Evolutionary conservation across 2,888 invertebrate species (phyloP).

Genomic region (Megalurothrips usitatus): DNA sequence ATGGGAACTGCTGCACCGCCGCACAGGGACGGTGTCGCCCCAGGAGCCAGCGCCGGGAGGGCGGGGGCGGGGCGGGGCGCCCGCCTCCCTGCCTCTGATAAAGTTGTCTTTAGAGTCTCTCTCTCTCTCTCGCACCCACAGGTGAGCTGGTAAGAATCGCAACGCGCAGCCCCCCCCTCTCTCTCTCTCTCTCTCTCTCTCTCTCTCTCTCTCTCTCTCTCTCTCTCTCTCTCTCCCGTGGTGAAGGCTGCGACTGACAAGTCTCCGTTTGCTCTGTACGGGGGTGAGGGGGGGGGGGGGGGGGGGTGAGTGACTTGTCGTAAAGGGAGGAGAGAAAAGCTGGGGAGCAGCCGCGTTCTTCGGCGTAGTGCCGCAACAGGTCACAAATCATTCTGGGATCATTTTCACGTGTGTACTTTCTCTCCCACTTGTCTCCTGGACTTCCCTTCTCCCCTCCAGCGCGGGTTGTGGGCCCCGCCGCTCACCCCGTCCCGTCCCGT

Average conservation of each 20-base stretch:
- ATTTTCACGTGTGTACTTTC: not conserved
- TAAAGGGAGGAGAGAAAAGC: not conserved
- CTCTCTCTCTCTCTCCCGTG: not conserved
- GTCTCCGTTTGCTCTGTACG: not conserved
- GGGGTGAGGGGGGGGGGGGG: not conserved
- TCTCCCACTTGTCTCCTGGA: not conserved
- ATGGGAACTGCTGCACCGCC: not conserved
- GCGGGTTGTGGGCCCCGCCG: too few species aligned
- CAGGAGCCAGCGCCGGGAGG: not conserved
- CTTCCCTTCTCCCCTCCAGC: too few species aligned
- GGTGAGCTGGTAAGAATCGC: not conserved
- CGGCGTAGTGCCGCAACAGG: not conserved
- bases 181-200: not conserved
- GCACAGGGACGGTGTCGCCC: not conserved
- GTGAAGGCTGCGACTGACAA: not conserved
- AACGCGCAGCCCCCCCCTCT: not conserved
- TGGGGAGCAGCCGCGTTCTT: not conserved
- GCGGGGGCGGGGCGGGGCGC: not conserved
- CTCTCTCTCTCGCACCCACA: not conserved
- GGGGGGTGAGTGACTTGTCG: not conserved
- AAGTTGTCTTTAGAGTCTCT: constrained; percentile 6
- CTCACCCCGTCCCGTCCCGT: too few species aligned
- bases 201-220: not conserved
- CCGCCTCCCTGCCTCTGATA: not conserved
- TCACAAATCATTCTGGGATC: not conserved